Evolutionary conservation across 92 coral and sea anemone species (phyloP), one percentile per base, ranked within the genome.

Genomic region (Palythoa caribaeorum): DNA sequence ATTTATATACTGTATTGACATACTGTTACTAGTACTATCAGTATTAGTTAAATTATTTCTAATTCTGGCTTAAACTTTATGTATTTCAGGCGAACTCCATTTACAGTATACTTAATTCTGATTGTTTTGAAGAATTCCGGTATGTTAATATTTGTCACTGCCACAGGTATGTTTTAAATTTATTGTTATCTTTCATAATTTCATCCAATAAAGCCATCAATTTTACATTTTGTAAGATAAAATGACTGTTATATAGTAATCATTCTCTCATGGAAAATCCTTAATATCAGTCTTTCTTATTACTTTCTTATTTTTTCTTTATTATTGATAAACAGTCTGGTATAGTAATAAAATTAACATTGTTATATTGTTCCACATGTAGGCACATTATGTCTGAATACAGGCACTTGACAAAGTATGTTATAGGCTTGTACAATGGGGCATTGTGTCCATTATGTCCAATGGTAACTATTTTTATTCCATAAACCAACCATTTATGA

Each of bases 51-150:
- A n/a, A n/a, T 40, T 40, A 5, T 40, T 40, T 40, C 47, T 40
- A 40, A 63, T 63, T 63, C 21, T 63, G 21, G 70, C 11, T 28
- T 63, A 15, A 63, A 16, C 1, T 63, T 2, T n/a, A 78, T 59
- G 17, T 38, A 59, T 87, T 92, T 20, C 85, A 92, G 94, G 84
- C 89, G 44, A 80, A 51, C 69, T 89, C 94, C 68, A 65, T 89
- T 53, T 89, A 92, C 87, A 92, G 94, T 39, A 92, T 88, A 13
- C 86, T 92, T 17, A 92, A 92, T 80, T 86, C 92, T 38, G 92
- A 83, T 36, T 92, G 94, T 71, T 92, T 92, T 92, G 94, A 89
- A 86, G 92, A 92, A 86, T 89, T 79, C 62, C 77, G 89, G 93
- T 87, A 91, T 38, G 84, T 60, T 16, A 57, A 75, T 19, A 74